These are phyloP conservation scores for Synergus umbraculus DNA, from an alignment of 2,888 invertebrate species.

Conservation along the genomic window DNA sequence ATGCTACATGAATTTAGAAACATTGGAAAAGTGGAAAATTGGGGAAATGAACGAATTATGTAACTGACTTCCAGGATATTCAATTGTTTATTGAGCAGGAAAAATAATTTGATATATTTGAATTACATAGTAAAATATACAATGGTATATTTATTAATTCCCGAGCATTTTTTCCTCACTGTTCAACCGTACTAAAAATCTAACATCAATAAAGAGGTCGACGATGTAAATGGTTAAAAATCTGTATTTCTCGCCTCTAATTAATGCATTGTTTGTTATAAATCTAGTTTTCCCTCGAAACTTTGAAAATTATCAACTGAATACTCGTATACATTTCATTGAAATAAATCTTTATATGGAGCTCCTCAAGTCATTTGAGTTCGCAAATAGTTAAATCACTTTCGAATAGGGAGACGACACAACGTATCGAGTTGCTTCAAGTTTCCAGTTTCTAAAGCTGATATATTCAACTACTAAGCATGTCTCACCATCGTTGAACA, in stretches of 20 bases:
- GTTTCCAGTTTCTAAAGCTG: slow-evolving; percentile 12
- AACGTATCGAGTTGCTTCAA: slow-evolving; percentile 17
- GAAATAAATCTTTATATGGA: slow-evolving; percentile 14
- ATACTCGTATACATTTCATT: background rate
- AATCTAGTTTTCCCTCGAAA: background rate
- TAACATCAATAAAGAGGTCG: too few species aligned
- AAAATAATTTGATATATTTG: too few species aligned
- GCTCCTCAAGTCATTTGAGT: slow-evolving; percentile 28
- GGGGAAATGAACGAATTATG: too few species aligned
- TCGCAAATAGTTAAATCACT: slow-evolving; percentile 9
- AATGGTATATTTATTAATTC: too few species aligned
- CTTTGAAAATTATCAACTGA: background rate
- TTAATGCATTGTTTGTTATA: background rate
- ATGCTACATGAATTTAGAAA: too few species aligned
- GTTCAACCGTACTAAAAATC: too few species aligned
- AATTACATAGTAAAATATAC: too few species aligned
- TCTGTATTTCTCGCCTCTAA: background rate
- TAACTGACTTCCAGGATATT: too few species aligned
- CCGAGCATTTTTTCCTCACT: too few species aligned
- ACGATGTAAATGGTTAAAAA: too few species aligned
- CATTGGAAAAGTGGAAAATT: too few species aligned
- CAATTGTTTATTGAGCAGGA: too few species aligned
- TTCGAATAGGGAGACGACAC: slow-evolving; percentile 17
- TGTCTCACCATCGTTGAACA: slow-evolving; percentile 10
- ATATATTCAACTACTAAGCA: slow-evolving; percentile 21